phyloP scores from a whole-genome alignment of 2,797 vertebrate genomes.

The Acanthis flammea region DNA sequence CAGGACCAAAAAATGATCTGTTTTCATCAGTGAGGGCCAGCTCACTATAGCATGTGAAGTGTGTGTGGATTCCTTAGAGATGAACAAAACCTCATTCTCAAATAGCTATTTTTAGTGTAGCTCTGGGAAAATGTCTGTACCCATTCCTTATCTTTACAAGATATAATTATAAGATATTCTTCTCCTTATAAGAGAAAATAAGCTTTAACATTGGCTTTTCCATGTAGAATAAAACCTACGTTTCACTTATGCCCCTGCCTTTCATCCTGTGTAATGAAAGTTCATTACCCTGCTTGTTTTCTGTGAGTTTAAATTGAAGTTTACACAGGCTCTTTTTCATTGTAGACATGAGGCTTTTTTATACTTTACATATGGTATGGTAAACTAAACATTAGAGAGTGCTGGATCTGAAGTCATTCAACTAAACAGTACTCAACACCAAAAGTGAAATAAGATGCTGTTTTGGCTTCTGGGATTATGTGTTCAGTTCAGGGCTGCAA shows the following conservation, averaged over 20 bases:
- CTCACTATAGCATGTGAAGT: neutral
- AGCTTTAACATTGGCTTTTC: neutral
- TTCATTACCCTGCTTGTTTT: neutral
- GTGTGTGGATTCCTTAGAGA: neutral
- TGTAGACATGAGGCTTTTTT: neutral
- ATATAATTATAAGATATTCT: neutral
- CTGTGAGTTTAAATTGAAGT: neutral
- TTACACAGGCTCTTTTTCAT: neutral
- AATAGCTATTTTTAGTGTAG: neutral
- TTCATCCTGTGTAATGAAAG: accelerated
- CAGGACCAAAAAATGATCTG: neutral
- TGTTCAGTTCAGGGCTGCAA: neutral
- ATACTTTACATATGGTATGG: neutral
- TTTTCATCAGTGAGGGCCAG: neutral
- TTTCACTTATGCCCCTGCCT: neutral
- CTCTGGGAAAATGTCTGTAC: neutral
- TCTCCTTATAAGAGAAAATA: neutral
- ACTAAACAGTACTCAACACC: neutral
- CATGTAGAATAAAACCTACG: neutral
- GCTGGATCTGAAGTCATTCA: neutral
- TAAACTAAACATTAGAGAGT: neutral
- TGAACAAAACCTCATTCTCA: neutral
- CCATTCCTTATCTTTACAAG: neutral
- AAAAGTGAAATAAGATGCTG: neutral
- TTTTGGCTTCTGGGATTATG: neutral